A percentile compares a stretch with the other conserved stretches of the same genome.
Conservation (phyloP, 1,140 invertebrate genomes). For the Macrobrachium nipponense region DNA sequence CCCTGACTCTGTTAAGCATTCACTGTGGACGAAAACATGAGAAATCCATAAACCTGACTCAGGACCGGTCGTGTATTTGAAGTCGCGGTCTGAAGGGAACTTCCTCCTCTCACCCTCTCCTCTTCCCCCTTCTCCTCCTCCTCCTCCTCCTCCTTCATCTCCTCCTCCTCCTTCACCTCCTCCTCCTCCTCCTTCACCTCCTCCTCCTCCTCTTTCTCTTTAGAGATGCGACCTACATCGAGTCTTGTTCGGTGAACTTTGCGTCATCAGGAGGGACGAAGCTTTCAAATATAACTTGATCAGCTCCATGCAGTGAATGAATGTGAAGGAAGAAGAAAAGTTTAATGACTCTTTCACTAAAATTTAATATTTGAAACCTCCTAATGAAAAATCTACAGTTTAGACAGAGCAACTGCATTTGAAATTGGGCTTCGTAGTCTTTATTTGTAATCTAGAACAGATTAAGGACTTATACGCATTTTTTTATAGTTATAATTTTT, state of each 20-base stretch:
- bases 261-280: too few relatives aligned
- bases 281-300: too few relatives aligned
- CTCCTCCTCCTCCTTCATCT: neutral
- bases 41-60: slow-evolving; percentile 26
- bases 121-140: neutral
- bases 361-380: too few relatives aligned
- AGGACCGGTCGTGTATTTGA: neutral
- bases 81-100: neutral
- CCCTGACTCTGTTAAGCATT: slow-evolving; percentile 24
- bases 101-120: neutral
- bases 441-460: too few relatives aligned
- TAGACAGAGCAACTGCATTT: too few relatives aligned
- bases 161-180: neutral
- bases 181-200: neutral
- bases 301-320: too few relatives aligned
- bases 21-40: slow-evolving; percentile 18
- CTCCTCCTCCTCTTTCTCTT: neutral
- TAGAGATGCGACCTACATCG: neutral
- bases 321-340: too few relatives aligned
- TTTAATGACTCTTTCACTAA: too few relatives aligned
- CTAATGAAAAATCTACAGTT: too few relatives aligned
- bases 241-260: neutral
- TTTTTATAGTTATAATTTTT: too few relatives aligned
- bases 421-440: too few relatives aligned
- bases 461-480: too few relatives aligned